Base-by-base conservation (phyloP, 2,888 invertebrate species). In the Meloe dianella region DNA sequence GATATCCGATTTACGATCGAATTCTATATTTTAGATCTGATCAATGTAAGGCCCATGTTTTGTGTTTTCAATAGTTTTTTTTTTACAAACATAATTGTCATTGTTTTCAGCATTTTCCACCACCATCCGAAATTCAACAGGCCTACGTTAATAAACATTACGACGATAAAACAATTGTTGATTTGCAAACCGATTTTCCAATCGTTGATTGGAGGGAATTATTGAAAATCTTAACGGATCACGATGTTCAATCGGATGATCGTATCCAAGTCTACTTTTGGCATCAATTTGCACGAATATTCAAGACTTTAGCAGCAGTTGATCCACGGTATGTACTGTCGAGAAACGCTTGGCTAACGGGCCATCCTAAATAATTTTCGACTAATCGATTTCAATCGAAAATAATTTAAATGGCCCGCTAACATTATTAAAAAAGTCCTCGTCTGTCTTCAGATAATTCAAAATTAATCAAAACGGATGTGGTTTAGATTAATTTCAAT, bases 201-300 rank as follows among this genome's bases (percentile, higher is more conserved):
- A 60, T 69, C 17, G 54, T 79, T 2, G 27, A 78, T 9, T 79
- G 79, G 79, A 67, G 68, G 27, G 60, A 58, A 29, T 61, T 79
- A n/a, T 75, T 79, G 41, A 57, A 67, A 62, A 70, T 63, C 12
- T 30, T 78, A 60, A 74, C 72, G 1, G 72, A 73, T 0, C 61
- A 69, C 35, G 57, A 66, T 51, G 51, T 77, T 5, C 22, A 57
- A 8, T 63, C 67, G 2, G 63, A 73, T 17, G 70, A 72, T 29
- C 8, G 59, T 8, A 70, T 79, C 32, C 75, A 76, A 62, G 69
- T 76, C 14, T 78, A 77, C 67, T 75, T 76, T 64, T 63, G 62
- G 10, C 58, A 71, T 9, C 73, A 75, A 68, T 75, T 78, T 22
- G 30, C 29, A 6, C 7, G 41, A 32, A 63, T 65, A 22, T 63